A percentile compares a stretch with the other conserved stretches of the same genome.
Conservation (phyloP, 1,140 invertebrate genomes). For the Sitobion miscanthi region DNA sequence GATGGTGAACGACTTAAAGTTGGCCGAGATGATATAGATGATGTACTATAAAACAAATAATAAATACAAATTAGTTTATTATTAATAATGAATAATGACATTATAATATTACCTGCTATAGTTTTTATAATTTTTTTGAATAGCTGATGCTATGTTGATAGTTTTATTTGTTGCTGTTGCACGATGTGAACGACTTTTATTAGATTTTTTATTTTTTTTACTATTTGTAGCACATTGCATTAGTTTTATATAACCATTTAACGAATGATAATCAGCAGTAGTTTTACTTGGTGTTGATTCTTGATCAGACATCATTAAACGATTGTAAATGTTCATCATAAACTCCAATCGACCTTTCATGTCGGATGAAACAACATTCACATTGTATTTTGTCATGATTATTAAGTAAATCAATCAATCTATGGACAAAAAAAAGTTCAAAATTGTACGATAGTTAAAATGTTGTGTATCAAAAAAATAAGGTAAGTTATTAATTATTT, state of each 20-base stretch:
- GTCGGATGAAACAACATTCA: slow-evolving; percentile 40
- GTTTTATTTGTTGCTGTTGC: neutral
- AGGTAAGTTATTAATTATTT: neutral
- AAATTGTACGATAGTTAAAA: neutral
- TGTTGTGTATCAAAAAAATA: neutral
- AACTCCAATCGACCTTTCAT: slow-evolving; percentile 52
- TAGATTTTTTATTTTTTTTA: slow-evolving; percentile 43
- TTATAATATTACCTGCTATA: slow-evolving; percentile 33
- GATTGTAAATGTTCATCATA: slow-evolving; percentile 53
- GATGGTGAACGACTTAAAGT: slow-evolving; percentile 42
- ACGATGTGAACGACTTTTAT: slow-evolving; percentile 14
- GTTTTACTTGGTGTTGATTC: neutral
- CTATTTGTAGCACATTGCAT: slow-evolving; percentile 55
- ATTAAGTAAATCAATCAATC: neutral
- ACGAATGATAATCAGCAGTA: slow-evolving; percentile 27
- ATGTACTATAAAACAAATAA: slow-evolving; percentile 36
- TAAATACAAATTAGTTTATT: neutral
- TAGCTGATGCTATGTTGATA: slow-evolving; percentile 18
- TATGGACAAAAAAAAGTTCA: neutral
- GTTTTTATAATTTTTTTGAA: slow-evolving; percentile 40
- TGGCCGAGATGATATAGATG: slow-evolving; percentile 37
- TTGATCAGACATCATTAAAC: slow-evolving; percentile 47
- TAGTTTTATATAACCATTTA: slow-evolving; percentile 48
- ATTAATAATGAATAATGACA: neutral
- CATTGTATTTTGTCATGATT: slow-evolving; percentile 50